Base-by-base conservation (phyloP, 2,797 vertebrate species). In the Tokudaia tokunoshimensis region DNA sequence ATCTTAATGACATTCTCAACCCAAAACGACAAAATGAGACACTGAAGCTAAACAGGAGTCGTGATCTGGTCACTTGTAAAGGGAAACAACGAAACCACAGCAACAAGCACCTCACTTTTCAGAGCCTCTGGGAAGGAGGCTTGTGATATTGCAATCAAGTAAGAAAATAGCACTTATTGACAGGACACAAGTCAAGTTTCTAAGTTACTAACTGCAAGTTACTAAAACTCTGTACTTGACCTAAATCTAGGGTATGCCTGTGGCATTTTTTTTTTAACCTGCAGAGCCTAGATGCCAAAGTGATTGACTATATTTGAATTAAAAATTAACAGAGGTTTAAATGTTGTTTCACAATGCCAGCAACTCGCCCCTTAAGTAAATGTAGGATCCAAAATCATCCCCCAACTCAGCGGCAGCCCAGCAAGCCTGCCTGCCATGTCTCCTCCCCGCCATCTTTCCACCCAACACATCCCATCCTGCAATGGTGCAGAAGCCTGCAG, bases 401-500 rank as follows among this genome's bases (percentile, higher is more conserved):
- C 86, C 72, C 81, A 94, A 52, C 37, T 85, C 83, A 93, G 47
- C 1, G 59, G n/a, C 63, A 92, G 22, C 72, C 0, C 3, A 78
- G 19, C 94, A 95, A 0, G 55, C 1, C 0, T 10, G 22, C 1
- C 0, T 12, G 22, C 19, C 0, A 0, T 41, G 70, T 95, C 91
- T 95, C 94, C 89, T 83, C 63, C 87, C 55, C 70, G 0, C 0
- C 1, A 1, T 50, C 79, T 29, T 78, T 94, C 91, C 96, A 91
- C 37, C 76, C 41, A 88, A 76, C 70, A 87, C 95, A 96, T 50
- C 87, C 59, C 92, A 89, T 55, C 72, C 72, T 96, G 83, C 85
- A 97, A 44, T 78, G 95, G 94, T 44, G 79, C 57, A 14, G 52
- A 85, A 82, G 96, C 4, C 1, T 67, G 70, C 59, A 95, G 90